Evolutionary conservation across 2,888 invertebrate genomes (phyloP).

Genomic region (Asteroscopus sphinx): DNA sequence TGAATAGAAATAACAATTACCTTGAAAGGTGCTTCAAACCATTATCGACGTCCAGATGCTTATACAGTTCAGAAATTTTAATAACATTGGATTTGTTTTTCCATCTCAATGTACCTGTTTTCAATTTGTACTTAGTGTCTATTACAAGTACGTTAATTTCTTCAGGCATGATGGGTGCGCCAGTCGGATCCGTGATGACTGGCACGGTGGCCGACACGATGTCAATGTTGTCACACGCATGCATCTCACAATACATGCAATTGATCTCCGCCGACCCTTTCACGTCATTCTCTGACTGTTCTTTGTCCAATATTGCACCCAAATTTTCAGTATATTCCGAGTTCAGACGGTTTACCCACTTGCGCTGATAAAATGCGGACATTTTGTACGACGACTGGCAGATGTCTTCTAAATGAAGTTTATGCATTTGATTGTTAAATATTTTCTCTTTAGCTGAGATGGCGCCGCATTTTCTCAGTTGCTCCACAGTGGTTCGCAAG

Average conservation of each 20-base stretch:
- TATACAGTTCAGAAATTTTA: constrained; percentile 63
- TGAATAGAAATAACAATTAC: constrained; percentile 52
- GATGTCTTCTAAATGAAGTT: constrained; percentile 77
- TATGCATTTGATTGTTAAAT: constrained; percentile 74
- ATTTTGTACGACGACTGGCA: constrained; percentile 78
- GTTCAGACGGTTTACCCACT: constrained; percentile 75
- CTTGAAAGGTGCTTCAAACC: constrained; percentile 60
- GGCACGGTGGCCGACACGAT: constrained; percentile 70
- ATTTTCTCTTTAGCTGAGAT: constrained; percentile 80
- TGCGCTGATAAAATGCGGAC: constrained; percentile 74
- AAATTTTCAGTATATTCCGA: constrained; percentile 72
- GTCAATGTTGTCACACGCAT: constrained; percentile 67
- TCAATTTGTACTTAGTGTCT: constrained; percentile 78
- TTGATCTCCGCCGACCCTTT: constrained; percentile 75
- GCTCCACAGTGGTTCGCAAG: constrained; percentile 76
- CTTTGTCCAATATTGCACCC: constrained; percentile 59
- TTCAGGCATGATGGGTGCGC: constrained; percentile 66
- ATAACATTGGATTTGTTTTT: constrained; percentile 59
- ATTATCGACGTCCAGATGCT: constrained; percentile 55
- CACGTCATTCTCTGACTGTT: constrained; percentile 59
- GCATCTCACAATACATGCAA: constrained; percentile 77
- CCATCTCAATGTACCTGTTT: constrained; percentile 76
- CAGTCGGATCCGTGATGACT: constrained; percentile 68
- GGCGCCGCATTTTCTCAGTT: constrained; percentile 76
- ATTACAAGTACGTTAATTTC: constrained; percentile 76